Evolutionary conservation across 2,797 vertebrate genomes (phyloP).

Genomic region (Chloroceryle inda): DNA sequence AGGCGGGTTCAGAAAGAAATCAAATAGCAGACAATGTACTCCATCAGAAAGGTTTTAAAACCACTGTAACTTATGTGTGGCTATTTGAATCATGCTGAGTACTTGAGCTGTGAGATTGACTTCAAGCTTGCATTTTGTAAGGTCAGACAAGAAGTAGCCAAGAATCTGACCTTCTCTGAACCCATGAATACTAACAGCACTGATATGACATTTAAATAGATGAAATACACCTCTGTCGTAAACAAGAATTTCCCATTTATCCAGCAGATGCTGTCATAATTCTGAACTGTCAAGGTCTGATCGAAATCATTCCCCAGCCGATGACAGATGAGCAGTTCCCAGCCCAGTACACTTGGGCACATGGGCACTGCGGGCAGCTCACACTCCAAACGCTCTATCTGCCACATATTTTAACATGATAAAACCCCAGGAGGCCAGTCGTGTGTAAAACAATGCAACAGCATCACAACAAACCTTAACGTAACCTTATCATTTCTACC

Average conservation of each 20-base stretch:
- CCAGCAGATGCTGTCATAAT: background rate
- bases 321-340: background rate
- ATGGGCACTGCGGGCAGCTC: background rate
- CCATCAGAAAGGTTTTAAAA: background rate
- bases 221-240: background rate
- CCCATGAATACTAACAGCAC: background rate
- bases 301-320: background rate
- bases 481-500: background rate
- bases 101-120: background rate
- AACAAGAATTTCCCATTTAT: background rate
- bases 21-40: background rate
- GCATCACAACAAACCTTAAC: background rate
- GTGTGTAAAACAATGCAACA: background rate
- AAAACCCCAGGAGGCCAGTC: background rate
- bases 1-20: background rate
- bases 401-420: background rate
- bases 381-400: accelerated
- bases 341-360: background rate
- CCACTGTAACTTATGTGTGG: accelerated
- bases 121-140: background rate
- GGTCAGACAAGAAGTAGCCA: background rate
- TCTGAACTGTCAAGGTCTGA: background rate
- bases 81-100: background rate
- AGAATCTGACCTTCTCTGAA: background rate
- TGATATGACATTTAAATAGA: background rate